A percentile compares a stretch with the other conserved stretches of the same genome.
phyloP scores from a whole-genome alignment of 64 coral and sea anemone genomes.

The Montipora foliosa region DNA sequence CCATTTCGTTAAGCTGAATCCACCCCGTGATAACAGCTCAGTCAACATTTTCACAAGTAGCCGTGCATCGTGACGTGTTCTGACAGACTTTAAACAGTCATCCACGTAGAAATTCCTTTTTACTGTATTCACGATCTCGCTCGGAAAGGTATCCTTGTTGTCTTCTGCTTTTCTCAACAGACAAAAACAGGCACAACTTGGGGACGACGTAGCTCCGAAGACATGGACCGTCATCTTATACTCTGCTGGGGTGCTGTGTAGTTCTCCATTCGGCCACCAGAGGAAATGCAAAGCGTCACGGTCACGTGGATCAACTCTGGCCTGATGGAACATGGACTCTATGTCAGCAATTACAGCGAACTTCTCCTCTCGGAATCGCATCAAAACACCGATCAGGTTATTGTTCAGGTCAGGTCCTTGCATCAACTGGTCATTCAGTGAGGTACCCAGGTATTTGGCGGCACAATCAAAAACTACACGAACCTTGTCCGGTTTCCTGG shows the following conservation, averaged over 20 bases:
- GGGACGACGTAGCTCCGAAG: too few species aligned
- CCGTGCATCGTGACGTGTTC: not conserved
- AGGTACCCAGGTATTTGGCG: too few species aligned
- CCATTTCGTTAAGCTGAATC: conserved; percentile 8
- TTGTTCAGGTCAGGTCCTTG: too few species aligned
- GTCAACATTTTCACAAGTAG: not conserved
- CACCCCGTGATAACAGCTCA: conserved; percentile 6
- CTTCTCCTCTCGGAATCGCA: not conserved
- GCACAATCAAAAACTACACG: too few species aligned
- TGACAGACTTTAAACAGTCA: conserved; percentile 23
- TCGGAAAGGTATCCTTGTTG: not conserved
- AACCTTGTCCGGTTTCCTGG: too few species aligned
- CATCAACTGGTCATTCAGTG: too few species aligned
- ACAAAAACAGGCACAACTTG: too few species aligned
- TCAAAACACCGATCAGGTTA: not conserved
- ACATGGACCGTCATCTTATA: not conserved
- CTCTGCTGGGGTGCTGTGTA: not conserved
- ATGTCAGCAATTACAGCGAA: not conserved
- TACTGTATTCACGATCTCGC: not conserved
- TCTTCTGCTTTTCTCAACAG: too few species aligned
- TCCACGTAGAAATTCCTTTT: conserved; percentile 32
- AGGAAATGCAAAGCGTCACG: not conserved
- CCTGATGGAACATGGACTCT: too few species aligned
- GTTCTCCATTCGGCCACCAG: not conserved
- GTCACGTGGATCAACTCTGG: not conserved